phyloP scores from a whole-genome alignment of 1,140 invertebrate species.

The Drosophila hydei region DNA sequence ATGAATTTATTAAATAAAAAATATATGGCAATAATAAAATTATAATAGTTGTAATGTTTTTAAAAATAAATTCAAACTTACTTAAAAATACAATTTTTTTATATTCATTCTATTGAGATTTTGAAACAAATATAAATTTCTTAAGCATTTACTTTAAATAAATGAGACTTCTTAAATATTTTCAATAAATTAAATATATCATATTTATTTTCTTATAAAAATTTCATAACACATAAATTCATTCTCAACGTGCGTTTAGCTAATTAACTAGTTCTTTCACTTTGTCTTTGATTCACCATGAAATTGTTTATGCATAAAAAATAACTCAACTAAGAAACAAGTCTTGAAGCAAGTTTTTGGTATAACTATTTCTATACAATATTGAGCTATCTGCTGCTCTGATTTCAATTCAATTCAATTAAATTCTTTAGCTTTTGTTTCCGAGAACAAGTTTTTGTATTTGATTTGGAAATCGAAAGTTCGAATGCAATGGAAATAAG shows the following conservation, averaged over 20 bases:
- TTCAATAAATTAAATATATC: no score
- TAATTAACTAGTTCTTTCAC: background rate
- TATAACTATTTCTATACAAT: background rate
- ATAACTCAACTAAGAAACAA: background rate
- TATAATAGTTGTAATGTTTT: no score
- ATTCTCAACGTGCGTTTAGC: background rate
- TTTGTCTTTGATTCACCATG: background rate
- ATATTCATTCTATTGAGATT: no score
- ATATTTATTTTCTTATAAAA: no score
- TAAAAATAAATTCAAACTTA: no score
- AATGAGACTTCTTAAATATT: no score
- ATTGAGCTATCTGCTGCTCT: background rate
- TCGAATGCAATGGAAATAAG: constrained; percentile 8
- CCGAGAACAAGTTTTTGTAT: constrained; percentile 9
- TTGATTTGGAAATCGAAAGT: constrained; percentile 17
- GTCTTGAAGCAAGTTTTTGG: background rate
- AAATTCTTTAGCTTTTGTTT: constrained; percentile 6
- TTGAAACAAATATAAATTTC: no score
- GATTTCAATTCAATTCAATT: constrained; percentile 5
- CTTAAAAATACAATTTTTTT: no score
- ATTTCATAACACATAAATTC: no score
- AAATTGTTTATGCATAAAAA: background rate
- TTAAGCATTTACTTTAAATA: no score
- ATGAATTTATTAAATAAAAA: no score
- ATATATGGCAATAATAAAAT: no score